A percentile compares a stretch with the other conserved stretches of the same genome.
These are phyloP conservation scores for Trypoxylon attenuatum DNA, from an alignment of 2,888 invertebrate genomes.

Conservation along the genomic window DNA sequence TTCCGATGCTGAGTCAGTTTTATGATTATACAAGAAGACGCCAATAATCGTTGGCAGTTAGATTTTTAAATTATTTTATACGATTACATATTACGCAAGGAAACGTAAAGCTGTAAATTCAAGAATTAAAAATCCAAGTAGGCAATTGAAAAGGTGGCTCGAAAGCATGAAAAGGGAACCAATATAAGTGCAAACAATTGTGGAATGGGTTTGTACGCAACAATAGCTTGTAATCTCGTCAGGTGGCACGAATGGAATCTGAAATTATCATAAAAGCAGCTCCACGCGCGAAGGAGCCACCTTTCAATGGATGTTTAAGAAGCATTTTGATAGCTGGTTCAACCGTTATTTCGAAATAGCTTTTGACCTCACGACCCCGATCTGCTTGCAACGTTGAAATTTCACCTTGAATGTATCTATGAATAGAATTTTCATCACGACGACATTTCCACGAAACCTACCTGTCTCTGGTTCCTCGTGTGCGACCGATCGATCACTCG, in stretches of 20 bases:
- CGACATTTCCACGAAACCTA: too few species aligned
- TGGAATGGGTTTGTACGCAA: slow-evolving; percentile 19
- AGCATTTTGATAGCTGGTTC: slow-evolving; percentile 38
- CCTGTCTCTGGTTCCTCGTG: too few species aligned
- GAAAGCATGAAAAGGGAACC: not conserved
- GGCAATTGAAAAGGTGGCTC: slow-evolving; percentile 5
- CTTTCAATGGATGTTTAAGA: slow-evolving; percentile 15
- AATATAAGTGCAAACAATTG: slow-evolving; percentile 15
- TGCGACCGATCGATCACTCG: too few species aligned
- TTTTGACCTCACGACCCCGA: slow-evolving; percentile 55
- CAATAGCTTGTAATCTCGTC: slow-evolving; percentile 31
- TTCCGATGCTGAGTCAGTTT: too few species aligned
- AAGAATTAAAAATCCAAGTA: too few species aligned
- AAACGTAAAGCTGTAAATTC: too few species aligned
- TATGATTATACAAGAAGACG: too few species aligned
- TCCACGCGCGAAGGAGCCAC: slow-evolving; percentile 1
- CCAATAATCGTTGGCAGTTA: too few species aligned
- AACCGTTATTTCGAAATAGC: slow-evolving; percentile 54
- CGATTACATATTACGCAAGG: too few species aligned
- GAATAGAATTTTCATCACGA: too few species aligned
- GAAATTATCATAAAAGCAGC: slow-evolving; percentile 32
- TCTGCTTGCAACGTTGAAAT: slow-evolving; percentile 17
- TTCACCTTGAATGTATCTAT: not conserved
- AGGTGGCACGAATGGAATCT: slow-evolving; percentile 35
- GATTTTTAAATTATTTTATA: too few species aligned